Conservation (phyloP, 2,113 vertebrate species). For the Formicarius rufipectus region DNA sequence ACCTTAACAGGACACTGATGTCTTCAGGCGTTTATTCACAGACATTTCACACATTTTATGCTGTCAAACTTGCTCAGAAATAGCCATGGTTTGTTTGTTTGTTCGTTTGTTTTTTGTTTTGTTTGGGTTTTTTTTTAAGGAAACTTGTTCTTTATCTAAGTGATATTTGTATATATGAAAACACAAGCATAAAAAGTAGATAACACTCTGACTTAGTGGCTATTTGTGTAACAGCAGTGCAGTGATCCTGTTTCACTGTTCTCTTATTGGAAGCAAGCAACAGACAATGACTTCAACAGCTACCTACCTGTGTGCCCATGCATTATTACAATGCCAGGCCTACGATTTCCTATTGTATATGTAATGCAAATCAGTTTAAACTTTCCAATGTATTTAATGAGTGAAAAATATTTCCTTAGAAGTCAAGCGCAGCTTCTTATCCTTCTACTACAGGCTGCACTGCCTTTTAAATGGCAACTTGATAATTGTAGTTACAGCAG, state of each 20-base stretch:
- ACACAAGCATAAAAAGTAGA: neutral
- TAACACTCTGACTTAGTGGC: neutral
- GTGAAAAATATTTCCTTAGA: neutral
- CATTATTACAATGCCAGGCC: neutral
- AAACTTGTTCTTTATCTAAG: neutral
- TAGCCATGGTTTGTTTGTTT: neutral
- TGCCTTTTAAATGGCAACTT: neutral
- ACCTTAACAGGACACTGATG: fast-evolving
- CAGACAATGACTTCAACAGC: neutral
- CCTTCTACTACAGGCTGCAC: neutral
- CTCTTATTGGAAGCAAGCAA: neutral
- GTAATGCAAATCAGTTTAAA: neutral
- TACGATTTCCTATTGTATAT: neutral
- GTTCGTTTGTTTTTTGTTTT: neutral
- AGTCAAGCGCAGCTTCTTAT: neutral
- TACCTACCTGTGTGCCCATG: neutral
- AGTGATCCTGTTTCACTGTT: fast-evolving
- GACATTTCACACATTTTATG: neutral
- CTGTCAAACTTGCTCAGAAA: neutral
- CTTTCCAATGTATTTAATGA: neutral
- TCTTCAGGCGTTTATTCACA: neutral
- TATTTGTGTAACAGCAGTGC: neutral
- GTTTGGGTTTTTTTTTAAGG: neutral
- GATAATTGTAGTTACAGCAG: neutral
- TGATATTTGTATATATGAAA: neutral